phyloP scores from a whole-genome alignment of 2,797 vertebrate species.

The Rhincodon typus region DNA sequence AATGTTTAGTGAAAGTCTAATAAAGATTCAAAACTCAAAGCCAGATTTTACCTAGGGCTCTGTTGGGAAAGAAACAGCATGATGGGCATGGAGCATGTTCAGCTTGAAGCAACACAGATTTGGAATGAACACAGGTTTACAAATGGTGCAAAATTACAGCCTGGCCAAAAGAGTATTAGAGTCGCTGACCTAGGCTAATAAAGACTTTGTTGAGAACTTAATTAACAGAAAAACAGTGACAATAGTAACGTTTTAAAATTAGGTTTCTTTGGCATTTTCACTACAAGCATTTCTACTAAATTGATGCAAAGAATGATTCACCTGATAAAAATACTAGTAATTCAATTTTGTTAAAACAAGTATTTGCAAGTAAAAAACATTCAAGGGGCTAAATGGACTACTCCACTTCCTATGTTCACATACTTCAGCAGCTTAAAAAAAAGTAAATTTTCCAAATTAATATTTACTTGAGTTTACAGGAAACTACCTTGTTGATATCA shows the following conservation, averaged over 20 bases:
- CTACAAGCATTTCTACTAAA: background rate
- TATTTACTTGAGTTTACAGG: background rate
- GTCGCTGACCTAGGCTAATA: background rate
- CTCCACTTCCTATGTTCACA: background rate
- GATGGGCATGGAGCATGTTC: background rate
- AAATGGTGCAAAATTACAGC: background rate
- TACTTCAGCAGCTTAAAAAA: background rate
- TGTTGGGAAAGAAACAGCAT: background rate
- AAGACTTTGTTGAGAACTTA: background rate
- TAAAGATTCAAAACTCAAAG: background rate
- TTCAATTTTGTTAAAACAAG: background rate
- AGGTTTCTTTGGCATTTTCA: background rate
- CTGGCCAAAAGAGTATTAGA: background rate
- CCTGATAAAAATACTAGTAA: background rate
- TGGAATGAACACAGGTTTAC: background rate
- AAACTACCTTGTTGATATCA: background rate
- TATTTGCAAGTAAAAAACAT: background rate
- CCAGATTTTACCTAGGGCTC: background rate
- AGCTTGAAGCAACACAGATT: background rate
- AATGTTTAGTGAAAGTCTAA: background rate
- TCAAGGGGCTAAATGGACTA: background rate
- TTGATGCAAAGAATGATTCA: background rate
- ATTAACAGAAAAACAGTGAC: background rate
- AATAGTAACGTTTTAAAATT: background rate
- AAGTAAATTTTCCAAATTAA: background rate